Evolutionary conservation across 2,797 vertebrate genomes (phyloP), one percentile per base, ranked within the genome.

Genomic region (Enteromius unitaeniatus): DNA sequence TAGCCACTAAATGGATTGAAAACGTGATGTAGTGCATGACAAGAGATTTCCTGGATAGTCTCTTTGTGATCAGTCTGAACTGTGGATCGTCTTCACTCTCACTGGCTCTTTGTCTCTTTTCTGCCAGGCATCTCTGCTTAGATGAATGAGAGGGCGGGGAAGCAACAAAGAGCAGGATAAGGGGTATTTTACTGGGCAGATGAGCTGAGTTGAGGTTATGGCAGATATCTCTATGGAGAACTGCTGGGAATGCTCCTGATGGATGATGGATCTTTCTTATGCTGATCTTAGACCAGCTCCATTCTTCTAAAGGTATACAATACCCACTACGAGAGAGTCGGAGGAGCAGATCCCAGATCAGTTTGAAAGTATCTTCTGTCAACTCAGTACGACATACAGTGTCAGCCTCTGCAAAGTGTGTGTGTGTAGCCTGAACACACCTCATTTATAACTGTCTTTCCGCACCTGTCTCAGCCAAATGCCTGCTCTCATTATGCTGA

Each of bases 131-230:
- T 87, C 84, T 53, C 85, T 82, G 42, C 31, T 34, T 40, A 67
- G 82, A 81, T 87, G 86, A 89, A 86, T 89, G 87, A 89, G 88
- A 90, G 83, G 91, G 90, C 91, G 91, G 91, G 90, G 90, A 87
- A 81, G 31, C 84, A 92, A 95, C 94, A 95, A 95, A 94, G 91
- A 92, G 89, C 89, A 93, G 86, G 92, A 93, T 93, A 92, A 90
- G 88, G 93, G 92, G 88, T 93, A 92, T 93, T 92, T 94, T 92
- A 89, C 89, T 89, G 92, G 92, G 93, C 92, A 94, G 93, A 93
- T 92, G 89, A 93, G 93, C 92, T 95, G 93, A 94, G 93, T 92
- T 90, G 89, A 93, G 91, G 93, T 91, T 90, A 93, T 88, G 90
- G 88, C 88, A 91, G 89, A 90, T 90, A 83, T 85, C 64, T 84